Conservation (phyloP, 2,888 invertebrate species). For the Trachelus iudaicus region DNA sequence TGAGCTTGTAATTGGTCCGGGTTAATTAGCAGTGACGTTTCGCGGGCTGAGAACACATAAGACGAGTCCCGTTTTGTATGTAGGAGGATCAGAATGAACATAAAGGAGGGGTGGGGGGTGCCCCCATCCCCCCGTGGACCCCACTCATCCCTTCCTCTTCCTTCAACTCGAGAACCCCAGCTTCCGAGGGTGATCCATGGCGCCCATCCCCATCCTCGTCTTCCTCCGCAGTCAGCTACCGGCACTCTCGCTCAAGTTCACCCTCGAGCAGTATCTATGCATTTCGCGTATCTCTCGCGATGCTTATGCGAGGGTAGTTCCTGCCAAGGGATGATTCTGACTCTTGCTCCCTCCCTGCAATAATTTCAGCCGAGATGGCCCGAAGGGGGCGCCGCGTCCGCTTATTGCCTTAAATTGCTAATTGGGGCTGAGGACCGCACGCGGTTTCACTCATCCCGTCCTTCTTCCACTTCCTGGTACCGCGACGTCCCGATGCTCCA, state of each 20-base stretch:
- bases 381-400: conserved; percentile 35
- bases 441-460: conserved; percentile 39
- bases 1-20: not conserved
- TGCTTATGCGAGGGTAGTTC: conserved; percentile 35
- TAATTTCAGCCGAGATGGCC: conserved; percentile 31
- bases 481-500: not conserved
- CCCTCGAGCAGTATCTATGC: not conserved
- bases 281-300: conserved; percentile 19
- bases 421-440: conserved; percentile 45
- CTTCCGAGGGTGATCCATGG: not conserved
- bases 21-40: not conserved
- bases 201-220: not conserved
- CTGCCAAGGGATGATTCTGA: conserved; percentile 2
- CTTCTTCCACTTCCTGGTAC: conserved; percentile 25
- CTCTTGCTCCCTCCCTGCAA: conserved; percentile 37
- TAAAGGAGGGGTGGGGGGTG: not conserved
- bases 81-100: not conserved
- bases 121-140: not conserved
- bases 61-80: not conserved
- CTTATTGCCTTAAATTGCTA: conserved; percentile 62
- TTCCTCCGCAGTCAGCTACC: not conserved
- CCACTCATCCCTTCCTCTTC: not conserved
- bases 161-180: not conserved
- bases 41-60: not conserved
- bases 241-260: not conserved